Percentiles rank a stretch among this genome's conserved stretches.
Conservation (phyloP, 2,797 vertebrate genomes). For the Gymnoscopelus braueri region DNA sequence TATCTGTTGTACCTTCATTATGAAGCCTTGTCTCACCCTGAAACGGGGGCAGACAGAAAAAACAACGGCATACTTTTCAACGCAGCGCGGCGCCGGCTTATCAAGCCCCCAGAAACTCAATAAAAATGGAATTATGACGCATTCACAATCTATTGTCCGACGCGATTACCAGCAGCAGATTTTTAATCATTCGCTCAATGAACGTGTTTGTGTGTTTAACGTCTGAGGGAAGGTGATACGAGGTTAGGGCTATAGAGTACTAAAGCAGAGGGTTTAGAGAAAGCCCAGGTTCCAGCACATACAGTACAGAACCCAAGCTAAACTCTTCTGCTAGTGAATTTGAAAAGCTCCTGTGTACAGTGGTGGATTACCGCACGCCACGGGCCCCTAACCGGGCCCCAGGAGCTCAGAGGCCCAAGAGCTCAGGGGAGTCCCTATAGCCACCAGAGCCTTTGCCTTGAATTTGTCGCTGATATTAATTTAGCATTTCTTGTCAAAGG, state of each 20-base stretch:
- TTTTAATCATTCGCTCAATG: slow-evolving; percentile 59
- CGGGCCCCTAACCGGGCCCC: too few relatives aligned
- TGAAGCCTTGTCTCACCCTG: slow-evolving; percentile 39
- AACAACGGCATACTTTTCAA: slow-evolving; percentile 61
- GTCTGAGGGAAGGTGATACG: slow-evolving; percentile 37
- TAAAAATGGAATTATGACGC: slow-evolving; percentile 76
- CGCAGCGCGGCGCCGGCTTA: slow-evolving; percentile 60
- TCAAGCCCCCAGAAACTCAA: slow-evolving; percentile 70
- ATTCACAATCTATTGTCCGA: slow-evolving; percentile 51
- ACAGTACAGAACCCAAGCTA: not conserved
- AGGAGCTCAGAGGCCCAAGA: too few relatives aligned
- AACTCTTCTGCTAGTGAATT: too few relatives aligned
- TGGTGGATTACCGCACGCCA: too few relatives aligned
- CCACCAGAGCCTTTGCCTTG: too few relatives aligned
- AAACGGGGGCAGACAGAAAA: slow-evolving; percentile 33
- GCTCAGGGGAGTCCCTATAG: too few relatives aligned
- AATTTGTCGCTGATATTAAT: too few relatives aligned
- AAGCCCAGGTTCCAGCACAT: slow-evolving; percentile 32
- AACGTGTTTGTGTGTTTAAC: slow-evolving; percentile 53
- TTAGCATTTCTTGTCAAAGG: too few relatives aligned
- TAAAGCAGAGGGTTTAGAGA: slow-evolving; percentile 42
- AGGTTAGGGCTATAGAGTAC: slow-evolving; percentile 46
- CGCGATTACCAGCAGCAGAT: slow-evolving; percentile 53
- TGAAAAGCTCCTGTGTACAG: too few relatives aligned
- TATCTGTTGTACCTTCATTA: slow-evolving; percentile 48